phyloP scores from a whole-genome alignment of 1,140 invertebrate species.

The Achroia grisella region DNA sequence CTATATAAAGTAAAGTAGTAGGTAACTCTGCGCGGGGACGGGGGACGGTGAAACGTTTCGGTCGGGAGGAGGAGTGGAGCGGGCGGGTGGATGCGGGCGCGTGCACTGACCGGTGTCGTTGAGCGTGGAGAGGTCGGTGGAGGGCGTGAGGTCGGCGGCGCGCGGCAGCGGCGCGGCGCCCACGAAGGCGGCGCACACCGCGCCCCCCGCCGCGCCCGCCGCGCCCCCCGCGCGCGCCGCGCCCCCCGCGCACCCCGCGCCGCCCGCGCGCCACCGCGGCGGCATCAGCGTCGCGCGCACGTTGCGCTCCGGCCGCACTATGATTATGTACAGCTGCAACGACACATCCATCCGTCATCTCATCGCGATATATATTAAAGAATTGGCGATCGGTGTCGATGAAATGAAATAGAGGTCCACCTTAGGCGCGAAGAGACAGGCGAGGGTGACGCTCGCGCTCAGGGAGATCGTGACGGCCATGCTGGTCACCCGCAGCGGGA shows the following conservation, averaged over 20 bases:
- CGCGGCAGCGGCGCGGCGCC: conserved; percentile 38
- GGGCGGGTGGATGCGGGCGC: too few relatives aligned
- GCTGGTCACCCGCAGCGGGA: conserved; percentile 88
- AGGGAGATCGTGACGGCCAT: conserved; percentile 93
- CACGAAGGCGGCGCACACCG: conserved; percentile 42
- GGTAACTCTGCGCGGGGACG: too few relatives aligned
- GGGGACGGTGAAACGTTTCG: too few relatives aligned
- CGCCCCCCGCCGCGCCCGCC: conserved; percentile 32
- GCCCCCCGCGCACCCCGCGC: conserved; percentile 17
- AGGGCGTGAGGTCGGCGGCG: conserved; percentile 28
- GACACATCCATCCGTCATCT: too few relatives aligned
- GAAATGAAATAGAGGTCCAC: conserved; percentile 55
- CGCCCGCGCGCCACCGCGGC: conserved; percentile 75
- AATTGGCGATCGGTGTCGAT: too few relatives aligned
- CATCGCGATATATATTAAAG: too few relatives aligned
- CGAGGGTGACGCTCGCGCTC: conserved; percentile 91
- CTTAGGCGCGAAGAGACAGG: conserved; percentile 94
- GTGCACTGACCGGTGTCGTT: conserved; percentile 32
- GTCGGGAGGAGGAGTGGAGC: too few relatives aligned
- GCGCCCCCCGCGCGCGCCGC: conserved; percentile 22
- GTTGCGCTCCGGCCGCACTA: conserved; percentile 93
- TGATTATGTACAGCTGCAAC: conserved; percentile 91
- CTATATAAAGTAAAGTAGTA: too few relatives aligned
- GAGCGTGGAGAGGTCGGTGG: conserved; percentile 45
- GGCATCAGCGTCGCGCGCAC: conserved; percentile 93